These are phyloP conservation scores for Lochmaea capreae DNA, from an alignment of 2,888 invertebrate species.

Conservation along the genomic window DNA sequence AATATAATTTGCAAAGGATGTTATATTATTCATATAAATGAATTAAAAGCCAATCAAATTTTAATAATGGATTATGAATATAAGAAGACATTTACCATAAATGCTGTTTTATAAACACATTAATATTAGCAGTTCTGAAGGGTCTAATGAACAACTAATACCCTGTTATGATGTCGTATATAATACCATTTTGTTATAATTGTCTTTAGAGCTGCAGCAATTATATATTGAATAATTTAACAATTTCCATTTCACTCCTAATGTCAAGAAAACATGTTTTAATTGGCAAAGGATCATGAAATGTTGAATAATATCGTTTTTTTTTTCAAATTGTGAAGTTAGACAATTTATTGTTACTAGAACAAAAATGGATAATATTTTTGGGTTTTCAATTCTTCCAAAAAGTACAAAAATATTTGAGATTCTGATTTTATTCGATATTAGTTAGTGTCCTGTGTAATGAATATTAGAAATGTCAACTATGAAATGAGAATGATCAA, in stretches of 20 bases:
- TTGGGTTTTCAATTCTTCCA: too few species aligned
- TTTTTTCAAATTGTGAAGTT: background rate
- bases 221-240: slow-evolving; percentile 35
- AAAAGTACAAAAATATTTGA: too few species aligned
- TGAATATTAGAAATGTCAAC: too few species aligned
- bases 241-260: slow-evolving; percentile 21
- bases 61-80: background rate
- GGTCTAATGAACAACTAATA: slow-evolving; percentile 21
- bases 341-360: too few species aligned
- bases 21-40: too few species aligned
- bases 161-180: slow-evolving; percentile 15
- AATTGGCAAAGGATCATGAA: background rate
- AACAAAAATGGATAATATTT: too few species aligned
- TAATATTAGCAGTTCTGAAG: slow-evolving; percentile 17
- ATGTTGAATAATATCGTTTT: background rate
- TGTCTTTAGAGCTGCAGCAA: slow-evolving; percentile 29
- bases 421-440: too few species aligned
- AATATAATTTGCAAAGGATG: too few species aligned
- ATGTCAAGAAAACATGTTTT: background rate
- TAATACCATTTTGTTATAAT: slow-evolving; percentile 27
- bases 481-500: too few species aligned
- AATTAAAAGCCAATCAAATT: too few species aligned
- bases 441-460: too few species aligned
- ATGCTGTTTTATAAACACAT: slow-evolving; percentile 19
- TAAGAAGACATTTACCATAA: slow-evolving; percentile 5